Base-by-base conservation (phyloP, 2,888 invertebrate species). In the Eudasyphora cyanicolor region DNA sequence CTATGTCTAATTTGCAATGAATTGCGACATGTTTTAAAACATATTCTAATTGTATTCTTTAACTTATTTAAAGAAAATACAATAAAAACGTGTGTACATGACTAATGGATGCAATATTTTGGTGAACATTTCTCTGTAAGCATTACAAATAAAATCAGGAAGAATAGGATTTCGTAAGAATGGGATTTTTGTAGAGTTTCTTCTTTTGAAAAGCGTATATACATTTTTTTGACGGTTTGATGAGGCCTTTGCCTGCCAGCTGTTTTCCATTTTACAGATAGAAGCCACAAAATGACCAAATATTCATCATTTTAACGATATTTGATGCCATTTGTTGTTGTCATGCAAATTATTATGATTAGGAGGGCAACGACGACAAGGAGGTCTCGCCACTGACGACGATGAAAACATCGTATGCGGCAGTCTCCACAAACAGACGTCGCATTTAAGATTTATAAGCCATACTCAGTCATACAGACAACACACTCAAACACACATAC, bases 271-370 rank as follows among this genome's bases (percentile, higher is more conserved):
- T 24, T 24, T 19, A 7, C 24, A 17, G 24, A 42, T 38, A 24
- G 67, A 67, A 14, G 42, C 67, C 67, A 67, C 67, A 67, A 24
- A 67, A 42, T 24, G 38, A 42, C 38, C 67, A 21, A 67, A 38
- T 67, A 67, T 42, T 60, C 35, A 73, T 73, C 57, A 57, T 42
- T 42, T 73, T 42, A 38, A 60, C 38, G 32, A 42, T 60, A 42
- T 38, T 67, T 42, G 67, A 12, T 38, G 67, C 24, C 51, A 32
- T 67, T 38, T 73, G 57, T 70, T 70, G 45, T 57, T 60, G 57
- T 73, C 35, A 67, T 67, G 67, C 67, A 42, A 67, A 67, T 67
- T 42, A 42, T 67, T 62, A 76, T 49, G 38, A 70, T 71, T 51
- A 70, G 62, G 17, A 29, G 12, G 42, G 60, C 42, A 64, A 73